phyloP scores from a whole-genome alignment of 92 coral and sea anemone genomes.

The Palythoa grandis region DNA sequence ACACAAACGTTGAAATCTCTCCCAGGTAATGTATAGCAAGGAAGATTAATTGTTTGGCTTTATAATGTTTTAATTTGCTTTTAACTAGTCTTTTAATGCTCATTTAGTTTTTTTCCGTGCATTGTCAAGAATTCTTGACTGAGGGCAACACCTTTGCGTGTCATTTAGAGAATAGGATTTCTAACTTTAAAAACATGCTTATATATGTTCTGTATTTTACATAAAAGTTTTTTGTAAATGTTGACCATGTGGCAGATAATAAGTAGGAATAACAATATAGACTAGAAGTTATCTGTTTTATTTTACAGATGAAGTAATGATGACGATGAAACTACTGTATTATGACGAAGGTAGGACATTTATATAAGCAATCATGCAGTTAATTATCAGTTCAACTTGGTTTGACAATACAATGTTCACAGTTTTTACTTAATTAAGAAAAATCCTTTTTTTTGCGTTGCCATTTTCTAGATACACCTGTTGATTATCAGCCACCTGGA shows the following conservation, averaged over 20 bases:
- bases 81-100: not conserved
- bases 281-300: not conserved
- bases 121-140: not conserved
- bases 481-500: conserved; percentile 95
- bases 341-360: conserved; percentile 84
- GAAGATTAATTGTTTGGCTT: not conserved
- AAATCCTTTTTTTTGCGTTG: not conserved
- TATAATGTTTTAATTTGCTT: not conserved
- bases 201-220: no score
- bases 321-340: conserved; percentile 95
- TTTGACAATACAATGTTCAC: not conserved
- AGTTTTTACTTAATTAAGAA: not conserved
- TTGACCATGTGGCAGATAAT: not conserved
- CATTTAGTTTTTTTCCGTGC: not conserved
- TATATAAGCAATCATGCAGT: not conserved
- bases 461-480: conserved; percentile 77
- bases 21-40: conserved; percentile 71
- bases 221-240: not conserved
- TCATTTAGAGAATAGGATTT: no score
- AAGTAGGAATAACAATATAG: not conserved
- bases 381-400: not conserved
- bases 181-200: no score
- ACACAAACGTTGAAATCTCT: conserved; percentile 94
- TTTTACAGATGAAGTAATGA: conserved; percentile 92
- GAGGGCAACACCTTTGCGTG: no score